These are phyloP conservation scores for Nibea coibor DNA, from an alignment of 2,113 vertebrate species.

Conservation along the genomic window DNA sequence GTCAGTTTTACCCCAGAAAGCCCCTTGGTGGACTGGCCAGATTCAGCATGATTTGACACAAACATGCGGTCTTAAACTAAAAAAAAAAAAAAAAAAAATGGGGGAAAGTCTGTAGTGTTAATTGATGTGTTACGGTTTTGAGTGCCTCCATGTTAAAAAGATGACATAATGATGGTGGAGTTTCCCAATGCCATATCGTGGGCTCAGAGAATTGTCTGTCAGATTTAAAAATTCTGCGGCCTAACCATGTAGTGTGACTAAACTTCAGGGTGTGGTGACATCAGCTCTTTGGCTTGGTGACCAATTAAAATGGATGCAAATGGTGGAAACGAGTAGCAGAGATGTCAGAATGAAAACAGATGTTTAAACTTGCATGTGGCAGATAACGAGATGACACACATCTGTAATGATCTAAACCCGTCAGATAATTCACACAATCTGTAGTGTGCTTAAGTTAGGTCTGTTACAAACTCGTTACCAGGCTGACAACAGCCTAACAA, in stretches of 20 bases:
- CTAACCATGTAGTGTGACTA: background rate
- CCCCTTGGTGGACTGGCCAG: background rate
- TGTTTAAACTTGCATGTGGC: background rate
- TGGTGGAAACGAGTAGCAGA: background rate
- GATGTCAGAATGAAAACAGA: background rate
- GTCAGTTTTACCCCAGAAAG: background rate
- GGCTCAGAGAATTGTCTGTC: background rate
- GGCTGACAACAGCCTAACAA: too few species aligned
- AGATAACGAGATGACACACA: background rate
- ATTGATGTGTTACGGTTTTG: background rate
- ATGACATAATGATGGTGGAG: background rate
- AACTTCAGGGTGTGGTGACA: background rate
- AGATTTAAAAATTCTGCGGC: background rate
- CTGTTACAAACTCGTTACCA: too few species aligned
- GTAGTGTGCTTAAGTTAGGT: background rate
- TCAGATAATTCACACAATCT: background rate
- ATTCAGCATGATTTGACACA: background rate
- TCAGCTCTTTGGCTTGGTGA: background rate
- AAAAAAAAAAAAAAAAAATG: background rate
- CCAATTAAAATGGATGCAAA: background rate
- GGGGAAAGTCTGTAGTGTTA: background rate
- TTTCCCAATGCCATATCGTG: conserved; percentile 12
- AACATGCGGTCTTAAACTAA: background rate
- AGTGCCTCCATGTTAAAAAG: background rate
- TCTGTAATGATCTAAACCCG: background rate